Evolutionary conservation across 2,797 vertebrate genomes (phyloP), one percentile per base, ranked within the genome.

Genomic region (Pempheris klunzingeri): DNA sequence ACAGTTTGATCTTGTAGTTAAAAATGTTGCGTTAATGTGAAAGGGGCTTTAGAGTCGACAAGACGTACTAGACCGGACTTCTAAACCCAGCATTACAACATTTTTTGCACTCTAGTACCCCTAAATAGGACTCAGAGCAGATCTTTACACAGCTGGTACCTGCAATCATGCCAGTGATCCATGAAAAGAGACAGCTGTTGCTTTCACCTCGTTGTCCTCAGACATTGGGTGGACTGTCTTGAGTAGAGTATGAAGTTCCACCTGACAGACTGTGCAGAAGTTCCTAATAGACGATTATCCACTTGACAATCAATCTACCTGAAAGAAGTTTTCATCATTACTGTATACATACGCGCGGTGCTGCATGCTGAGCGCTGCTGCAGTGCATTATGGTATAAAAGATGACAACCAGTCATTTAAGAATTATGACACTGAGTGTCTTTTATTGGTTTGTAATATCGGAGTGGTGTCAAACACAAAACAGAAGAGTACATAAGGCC

Each of bases 131-230:
- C 69, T 39, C 49, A 46, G 38, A 43, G 52, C 44, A 32, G 53
- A 36, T 64, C 65, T 55, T 70, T 43, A 39, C 50, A 43, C 70
- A 63, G 82, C 64, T 74, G 68, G 64, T 67, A 67, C 71, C 53
- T 44, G 50, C 28, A 32, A 47, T 75, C 36, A 34, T 26, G 26
- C 34, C 70, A 71, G 72, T 58, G 60, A 78, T 55, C 67, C 43
- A 28, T 72, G 57, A 75, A 61, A 74, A 78, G 34, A 77, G 38
- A 61, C 70, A 78, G 73, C 67, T 88, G 82, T 55, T 85, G n/a
- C 26, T 64, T 53, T 71, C 71, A 50, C 66, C 14, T 49, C 4
- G 39, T 38, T 41, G 55, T 60, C 76, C 64, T 76, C 15, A 55
- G 24, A 44, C 32, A 65, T 4, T 22, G 17, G 32, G 60, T 22